These are phyloP conservation scores for Artibeus lituratus DNA, from an alignment of 2,797 vertebrate genomes.

Conservation along the genomic window DNA sequence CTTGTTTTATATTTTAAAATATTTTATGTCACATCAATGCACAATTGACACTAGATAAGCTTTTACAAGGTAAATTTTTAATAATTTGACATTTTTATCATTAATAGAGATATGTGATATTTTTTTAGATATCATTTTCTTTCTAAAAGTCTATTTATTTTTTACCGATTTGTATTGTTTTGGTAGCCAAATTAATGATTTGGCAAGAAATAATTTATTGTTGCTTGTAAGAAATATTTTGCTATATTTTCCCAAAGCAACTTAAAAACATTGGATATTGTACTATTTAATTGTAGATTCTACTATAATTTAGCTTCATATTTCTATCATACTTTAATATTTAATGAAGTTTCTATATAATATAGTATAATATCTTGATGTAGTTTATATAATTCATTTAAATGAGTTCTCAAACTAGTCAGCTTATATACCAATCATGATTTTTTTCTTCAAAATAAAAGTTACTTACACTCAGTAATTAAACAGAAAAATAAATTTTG, in stretches of 20 bases:
- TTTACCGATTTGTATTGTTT: background rate
- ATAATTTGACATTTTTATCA: background rate
- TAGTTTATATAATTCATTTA: background rate
- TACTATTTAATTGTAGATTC: background rate
- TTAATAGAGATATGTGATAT: background rate
- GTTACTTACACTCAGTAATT: background rate
- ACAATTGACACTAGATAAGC: background rate
- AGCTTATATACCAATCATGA: background rate
- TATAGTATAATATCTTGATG: background rate
- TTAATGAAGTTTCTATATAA: background rate
- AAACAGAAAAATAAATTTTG: background rate
- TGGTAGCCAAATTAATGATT: background rate
- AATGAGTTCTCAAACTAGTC: background rate
- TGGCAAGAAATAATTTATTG: background rate
- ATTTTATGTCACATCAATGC: background rate
- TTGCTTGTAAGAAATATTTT: background rate
- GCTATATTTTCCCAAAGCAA: background rate
- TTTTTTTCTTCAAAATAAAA: background rate
- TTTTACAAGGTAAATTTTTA: background rate
- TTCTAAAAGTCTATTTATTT: background rate
- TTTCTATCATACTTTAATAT: background rate
- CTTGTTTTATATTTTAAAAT: background rate
- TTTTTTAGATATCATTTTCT: background rate
- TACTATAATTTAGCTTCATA: background rate
- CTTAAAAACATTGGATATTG: background rate